Evolutionary conservation across 2,113 vertebrate species (phyloP), one percentile per base, ranked within the genome.

Genomic region (Leuciscus idus): DNA sequence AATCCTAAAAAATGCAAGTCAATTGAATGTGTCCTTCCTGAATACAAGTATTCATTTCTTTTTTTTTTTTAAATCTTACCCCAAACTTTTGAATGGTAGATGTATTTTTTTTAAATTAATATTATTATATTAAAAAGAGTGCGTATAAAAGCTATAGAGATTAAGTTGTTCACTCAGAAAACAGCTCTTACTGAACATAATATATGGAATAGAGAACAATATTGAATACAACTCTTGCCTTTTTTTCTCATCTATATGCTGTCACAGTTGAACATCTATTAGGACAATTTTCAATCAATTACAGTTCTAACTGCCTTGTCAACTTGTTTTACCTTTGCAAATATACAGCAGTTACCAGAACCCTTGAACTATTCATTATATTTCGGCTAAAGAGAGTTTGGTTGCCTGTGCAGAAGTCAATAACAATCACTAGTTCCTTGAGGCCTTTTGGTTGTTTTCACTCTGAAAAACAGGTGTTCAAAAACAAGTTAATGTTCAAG

Each of bases 381-480:
- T 23, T 21, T 57, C 3, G 6, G 55, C 33, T 80, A 43, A 62
- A 80, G 4, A 74, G 23, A n/a, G 43, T 7, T 74, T n/a, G 39
- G 11, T 74, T 48, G 39, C 23, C 3, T 39, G 19, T 3, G 23
- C 39, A 48, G 12, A 59, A 39, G 52, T 79, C 21, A 59, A 43
- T 39, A 80, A 64, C 43, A 46, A 48, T 81, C 59, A 46, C 39
- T 55, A 30, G 12, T 79, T 23, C 21, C 15, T 48, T 80, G 9
- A 43, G 55, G 23, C n/a, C 30, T 21, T 23, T 61, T 43, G 33
- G 55, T 62, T 62, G 78, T 36, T 64, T 81, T 81, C 15, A 64
- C 13, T 77, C n/a, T 64, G 23, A 80, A n/a, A 80, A 80, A 26
- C 33, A 39, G 21, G 17, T 57, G 28, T 78, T 57, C 50, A 78